phyloP scores from a whole-genome alignment of 2,888 invertebrate genomes.

The Nemurella pictetii region DNA sequence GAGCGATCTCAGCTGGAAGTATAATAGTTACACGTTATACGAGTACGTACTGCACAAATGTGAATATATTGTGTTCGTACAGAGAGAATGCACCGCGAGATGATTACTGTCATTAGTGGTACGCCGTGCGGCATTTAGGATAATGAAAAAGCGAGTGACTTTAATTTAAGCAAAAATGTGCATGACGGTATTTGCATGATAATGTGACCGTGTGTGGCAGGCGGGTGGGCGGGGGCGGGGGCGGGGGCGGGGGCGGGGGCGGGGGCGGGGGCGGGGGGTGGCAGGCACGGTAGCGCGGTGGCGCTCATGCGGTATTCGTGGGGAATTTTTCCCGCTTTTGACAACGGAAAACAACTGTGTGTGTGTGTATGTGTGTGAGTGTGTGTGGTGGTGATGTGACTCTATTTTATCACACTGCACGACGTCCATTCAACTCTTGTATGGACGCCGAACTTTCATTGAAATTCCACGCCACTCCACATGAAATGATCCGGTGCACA shows the following conservation, averaged over 20 bases:
- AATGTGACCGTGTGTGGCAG: no score
- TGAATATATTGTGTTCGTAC: neutral
- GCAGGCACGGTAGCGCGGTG: no score
- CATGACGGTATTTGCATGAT: neutral
- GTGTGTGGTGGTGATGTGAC: neutral
- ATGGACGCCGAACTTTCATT: neutral
- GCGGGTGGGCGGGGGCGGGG: neutral
- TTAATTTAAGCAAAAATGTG: neutral
- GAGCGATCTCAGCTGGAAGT: no score
- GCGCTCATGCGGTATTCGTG: no score
- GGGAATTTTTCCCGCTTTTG: neutral
- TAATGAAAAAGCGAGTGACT: neutral
- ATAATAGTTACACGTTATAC: neutral
- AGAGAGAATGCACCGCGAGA: neutral
- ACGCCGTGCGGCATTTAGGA: neutral
- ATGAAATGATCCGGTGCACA: neutral
- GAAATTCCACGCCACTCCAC: neutral
- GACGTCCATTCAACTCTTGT: neutral
- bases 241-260: neutral
- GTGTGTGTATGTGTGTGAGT: neutral
- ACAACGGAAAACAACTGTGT: neutral
- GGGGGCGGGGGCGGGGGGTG: neutral
- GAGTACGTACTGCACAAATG: neutral
- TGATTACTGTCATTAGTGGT: neutral
- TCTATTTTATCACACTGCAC: neutral